Evolutionary conservation across 2,888 invertebrate species (phyloP).

Genomic region (Stenoptilia bipunctidactyla): DNA sequence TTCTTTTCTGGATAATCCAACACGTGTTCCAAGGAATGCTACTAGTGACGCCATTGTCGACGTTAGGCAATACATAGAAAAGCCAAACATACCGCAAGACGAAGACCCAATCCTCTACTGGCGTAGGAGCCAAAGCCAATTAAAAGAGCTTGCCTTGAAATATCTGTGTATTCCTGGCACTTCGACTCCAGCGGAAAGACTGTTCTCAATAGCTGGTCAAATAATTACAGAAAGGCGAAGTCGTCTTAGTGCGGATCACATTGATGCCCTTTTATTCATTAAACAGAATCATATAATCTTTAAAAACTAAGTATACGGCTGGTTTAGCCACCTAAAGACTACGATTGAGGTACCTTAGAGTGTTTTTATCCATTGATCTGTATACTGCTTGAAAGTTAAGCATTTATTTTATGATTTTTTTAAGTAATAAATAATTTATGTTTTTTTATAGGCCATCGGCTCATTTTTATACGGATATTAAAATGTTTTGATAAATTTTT

Average conservation of each 20-base stretch:
- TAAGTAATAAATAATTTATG: too few relatives aligned
- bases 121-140: constrained; percentile 7
- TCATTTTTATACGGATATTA: too few relatives aligned
- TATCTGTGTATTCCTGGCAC: constrained; percentile 3
- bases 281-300: not conserved
- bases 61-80: constrained; percentile 8
- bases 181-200: constrained; percentile 7
- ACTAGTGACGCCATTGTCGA: constrained; percentile 12
- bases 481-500: constrained; percentile 6
- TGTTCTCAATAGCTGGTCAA: constrained; percentile 6
- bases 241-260: not conserved
- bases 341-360: too few relatives aligned
- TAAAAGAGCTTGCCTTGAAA: constrained; percentile 8
- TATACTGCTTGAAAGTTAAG: too few relatives aligned
- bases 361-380: too few relatives aligned
- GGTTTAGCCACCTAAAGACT: too few relatives aligned
- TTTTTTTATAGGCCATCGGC: too few relatives aligned
- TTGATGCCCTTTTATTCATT: constrained; percentile 1
- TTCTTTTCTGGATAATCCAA: not conserved
- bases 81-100: constrained; percentile 4
- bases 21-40: constrained; percentile 1
- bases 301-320: not conserved
- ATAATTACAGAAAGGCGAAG: constrained; percentile 1
- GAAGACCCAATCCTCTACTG: constrained; percentile 8
- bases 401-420: too few relatives aligned